Evolutionary conservation across 2,797 vertebrate genomes (phyloP), one percentile per base, ranked within the genome.

Genomic region (Gastrophryne carolinensis): DNA sequence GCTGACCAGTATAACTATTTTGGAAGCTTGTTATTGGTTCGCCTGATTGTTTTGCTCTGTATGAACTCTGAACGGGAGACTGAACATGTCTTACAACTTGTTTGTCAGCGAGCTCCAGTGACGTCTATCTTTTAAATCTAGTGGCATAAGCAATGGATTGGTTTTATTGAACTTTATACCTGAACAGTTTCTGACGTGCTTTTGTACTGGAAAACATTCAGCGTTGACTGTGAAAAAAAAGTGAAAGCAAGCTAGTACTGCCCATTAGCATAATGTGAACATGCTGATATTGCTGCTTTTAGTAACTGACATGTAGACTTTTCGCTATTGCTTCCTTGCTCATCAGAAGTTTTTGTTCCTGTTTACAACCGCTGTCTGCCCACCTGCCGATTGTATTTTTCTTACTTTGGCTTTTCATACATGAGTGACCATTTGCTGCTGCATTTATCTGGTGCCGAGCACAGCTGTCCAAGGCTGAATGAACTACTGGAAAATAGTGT

Each of bases 361-460:
- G 54, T 75, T 75, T 75, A 75, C 41, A 75, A 68, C 73, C 10
- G 54, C 15, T 21, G 54, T 57, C 15, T 56, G 19, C 52, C 47
- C 62, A 74, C 72, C 72, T 74, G 72, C 72, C 47, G 29, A 50
- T n/a, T 58, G 19, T 60, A 50, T 58, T 65, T 73, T 64, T 37
- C 7, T 72, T 8, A 47, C 32, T 9, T n/a, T 24, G 58, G 35
- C 44, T 19, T 24, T 47, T 73, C 71, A 73, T 65, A 73, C 61
- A 57, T 73, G 50, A 57, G 50, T 44, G 34, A 56, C 50, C 50
- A n/a, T 8, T 29, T 13, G 23, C 1, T 21, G 15, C 50, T 2
- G 8, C 11, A 23, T 52, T 52, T 32, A 64, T 65, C n/a, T 44
- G 17, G 52, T 54, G 5, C 15, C 19, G 39, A 49, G 56, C 32